These are phyloP conservation scores for Petrosia ficiformis DNA, from an alignment of 37 sponge, comb jelly and placozoan species.

Conservation along the genomic window DNA sequence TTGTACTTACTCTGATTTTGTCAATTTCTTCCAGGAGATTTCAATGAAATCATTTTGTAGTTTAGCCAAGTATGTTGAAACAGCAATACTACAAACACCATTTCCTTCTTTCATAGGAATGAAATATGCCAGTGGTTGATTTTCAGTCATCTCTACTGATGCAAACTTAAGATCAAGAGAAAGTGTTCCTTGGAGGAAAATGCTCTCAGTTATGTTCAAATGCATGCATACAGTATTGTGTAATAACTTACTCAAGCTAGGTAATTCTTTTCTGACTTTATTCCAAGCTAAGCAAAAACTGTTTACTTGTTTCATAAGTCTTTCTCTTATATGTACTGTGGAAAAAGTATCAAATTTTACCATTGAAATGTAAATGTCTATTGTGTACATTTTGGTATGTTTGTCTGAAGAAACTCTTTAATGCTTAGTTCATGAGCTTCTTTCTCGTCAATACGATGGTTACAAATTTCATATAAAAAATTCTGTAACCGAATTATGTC, in stretches of 20 bases:
- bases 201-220: background rate
- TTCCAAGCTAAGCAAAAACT: conserved; percentile 3
- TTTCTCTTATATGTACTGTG: background rate
- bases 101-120: conserved; percentile 12
- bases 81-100: conserved; percentile 20
- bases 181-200: background rate
- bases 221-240: background rate
- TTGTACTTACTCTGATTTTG: background rate
- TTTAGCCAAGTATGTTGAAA: conserved; percentile 16
- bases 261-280: background rate
- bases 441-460: background rate
- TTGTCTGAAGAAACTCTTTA: background rate
- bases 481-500: background rate
- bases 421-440: background rate
- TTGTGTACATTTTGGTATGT: background rate
- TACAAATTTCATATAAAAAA: conserved; percentile 2
- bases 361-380: background rate
- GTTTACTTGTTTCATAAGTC: background rate
- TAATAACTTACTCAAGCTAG: background rate
- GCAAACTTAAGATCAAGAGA: too few relatives aligned
- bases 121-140: conserved; percentile 17
- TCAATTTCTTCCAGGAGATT: conserved; percentile 1
- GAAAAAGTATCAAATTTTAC: too few relatives aligned
- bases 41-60: conserved; percentile 37
- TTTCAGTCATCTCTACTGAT: conserved; percentile 9